Evolutionary conservation across 1,140 invertebrate species (phyloP), one percentile per base, ranked within the genome.

Genomic region (Spodoptera litura): DNA sequence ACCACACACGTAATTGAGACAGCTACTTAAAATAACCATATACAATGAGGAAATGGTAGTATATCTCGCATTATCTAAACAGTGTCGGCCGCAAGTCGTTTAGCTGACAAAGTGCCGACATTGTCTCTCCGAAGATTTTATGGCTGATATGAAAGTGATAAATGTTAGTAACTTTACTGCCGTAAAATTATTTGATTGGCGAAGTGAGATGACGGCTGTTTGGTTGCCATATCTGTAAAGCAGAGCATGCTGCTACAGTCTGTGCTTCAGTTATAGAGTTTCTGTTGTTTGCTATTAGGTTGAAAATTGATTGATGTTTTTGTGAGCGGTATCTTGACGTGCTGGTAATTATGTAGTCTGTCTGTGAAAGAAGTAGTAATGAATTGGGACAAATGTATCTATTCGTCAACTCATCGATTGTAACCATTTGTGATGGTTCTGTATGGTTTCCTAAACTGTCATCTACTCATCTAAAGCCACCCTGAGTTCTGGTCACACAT

Each of bases 21-120:
- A 44, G 38, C 3, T 44, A 61, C 55, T 74, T 51, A 61, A 74
- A 74, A 61, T 56, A 74, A 74, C 55, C 71, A 25, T 74, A 61
- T 58, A 56, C 71, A 59, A 74, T 74, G 27, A 74, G 71, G 71
- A 74, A 74, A 74, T 58, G 27, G 55, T 38, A 35, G 15, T 38
- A 70, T 61, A 58, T 25, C 55, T 61, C 38, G 25, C 13, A 58
- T 56, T 74, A 74, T 74, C 56, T 74, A 27, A 61, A 74, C 51
- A 27, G 56, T 61, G 56, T 13, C 70, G 38, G 38, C 31, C n/a
- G 12, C 66, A 44, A 31, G n/a, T 72, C 53, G 31, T 49, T 58
- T 61, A 59, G 61, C 56, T 27, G 44, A 74, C 71, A 74, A 74
- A 74, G 71, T 27, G 56, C 71, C 71, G 56, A 61, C 71, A 49